A percentile compares a stretch with the other conserved stretches of the same genome.
Evolutionary conservation across 2,888 invertebrate genomes (phyloP).

Genomic region (Drosophila cracens): DNA sequence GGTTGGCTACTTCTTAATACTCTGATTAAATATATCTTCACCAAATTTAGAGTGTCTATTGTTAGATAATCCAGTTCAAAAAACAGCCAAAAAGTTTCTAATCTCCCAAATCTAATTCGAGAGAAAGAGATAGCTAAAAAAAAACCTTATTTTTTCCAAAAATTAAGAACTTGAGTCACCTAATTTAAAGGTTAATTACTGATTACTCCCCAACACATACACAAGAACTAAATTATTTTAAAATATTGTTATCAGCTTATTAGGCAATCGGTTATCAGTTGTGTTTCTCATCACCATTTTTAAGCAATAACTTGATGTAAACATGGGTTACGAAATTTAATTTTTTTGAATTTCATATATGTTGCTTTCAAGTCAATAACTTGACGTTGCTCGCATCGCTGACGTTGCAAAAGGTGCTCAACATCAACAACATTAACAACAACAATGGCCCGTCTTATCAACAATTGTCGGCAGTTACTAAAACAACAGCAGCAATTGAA

Average conservation of each 20-base stretch:
- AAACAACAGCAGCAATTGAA: not conserved
- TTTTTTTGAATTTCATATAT: constrained; percentile 20
- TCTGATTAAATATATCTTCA: not conserved
- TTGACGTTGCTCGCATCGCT: constrained; percentile 78
- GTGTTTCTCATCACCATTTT: not conserved
- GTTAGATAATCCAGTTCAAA: not conserved
- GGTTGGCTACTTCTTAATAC: not conserved
- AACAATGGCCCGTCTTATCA: constrained; percentile 44
- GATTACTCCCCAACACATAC: not conserved
- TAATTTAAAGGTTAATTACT: not conserved
- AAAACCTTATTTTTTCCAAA: not conserved
- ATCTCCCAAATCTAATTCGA: not conserved
- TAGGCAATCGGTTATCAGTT: not conserved
- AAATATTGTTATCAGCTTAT: not conserved
- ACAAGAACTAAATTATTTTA: not conserved
- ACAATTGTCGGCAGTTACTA: constrained; percentile 33
- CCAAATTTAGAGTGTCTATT: not conserved
- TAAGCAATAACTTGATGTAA: not conserved
- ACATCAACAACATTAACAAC: constrained; percentile 74
- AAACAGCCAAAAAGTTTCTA: not conserved
- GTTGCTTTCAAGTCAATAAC: constrained; percentile 71
- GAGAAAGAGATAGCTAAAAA: not conserved
- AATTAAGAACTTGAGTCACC: not conserved
- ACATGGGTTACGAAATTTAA: not conserved
- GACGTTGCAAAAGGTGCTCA: constrained; percentile 79